phyloP scores from a whole-genome alignment of 1,140 invertebrate species.

The Hyposmocoma kahamanoa region DNA sequence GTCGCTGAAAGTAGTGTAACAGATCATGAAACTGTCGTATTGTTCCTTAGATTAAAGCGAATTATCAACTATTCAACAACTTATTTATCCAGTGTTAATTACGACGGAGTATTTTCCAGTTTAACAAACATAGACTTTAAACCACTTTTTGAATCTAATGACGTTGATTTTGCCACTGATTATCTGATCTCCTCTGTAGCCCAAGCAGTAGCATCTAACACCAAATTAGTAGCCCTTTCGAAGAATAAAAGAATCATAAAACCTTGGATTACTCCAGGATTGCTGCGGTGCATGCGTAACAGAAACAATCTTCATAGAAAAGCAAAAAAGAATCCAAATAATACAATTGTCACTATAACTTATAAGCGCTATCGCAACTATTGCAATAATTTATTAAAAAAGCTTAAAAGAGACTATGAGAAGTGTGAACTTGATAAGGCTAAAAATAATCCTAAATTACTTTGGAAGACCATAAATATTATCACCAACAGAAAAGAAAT shows the following conservation, averaged over 20 bases:
- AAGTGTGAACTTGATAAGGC: no score
- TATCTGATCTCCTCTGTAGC: background rate
- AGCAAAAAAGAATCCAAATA: constrained; percentile 4
- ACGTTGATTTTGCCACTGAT: background rate
- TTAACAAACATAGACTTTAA: background rate
- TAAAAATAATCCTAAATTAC: no score
- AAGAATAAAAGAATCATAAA: background rate
- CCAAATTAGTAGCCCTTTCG: background rate
- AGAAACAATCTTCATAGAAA: constrained; percentile 1
- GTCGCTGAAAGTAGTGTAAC: background rate
- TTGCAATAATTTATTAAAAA: background rate
- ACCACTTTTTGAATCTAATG: background rate
- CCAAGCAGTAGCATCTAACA: background rate
- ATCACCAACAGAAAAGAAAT: no score
- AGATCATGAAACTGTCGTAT: background rate
- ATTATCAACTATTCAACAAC: background rate
- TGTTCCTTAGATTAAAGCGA: no score
- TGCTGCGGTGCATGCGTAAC: background rate
- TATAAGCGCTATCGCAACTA: background rate
- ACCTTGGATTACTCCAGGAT: constrained; percentile 1
- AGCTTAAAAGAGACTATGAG: background rate
- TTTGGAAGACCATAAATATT: no score
- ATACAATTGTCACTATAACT: background rate
- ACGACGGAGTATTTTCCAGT: background rate
- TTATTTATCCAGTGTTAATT: background rate